These are phyloP conservation scores for Gastrophysa polygoni DNA, from an alignment of 2,888 invertebrate genomes.

Conservation along the genomic window DNA sequence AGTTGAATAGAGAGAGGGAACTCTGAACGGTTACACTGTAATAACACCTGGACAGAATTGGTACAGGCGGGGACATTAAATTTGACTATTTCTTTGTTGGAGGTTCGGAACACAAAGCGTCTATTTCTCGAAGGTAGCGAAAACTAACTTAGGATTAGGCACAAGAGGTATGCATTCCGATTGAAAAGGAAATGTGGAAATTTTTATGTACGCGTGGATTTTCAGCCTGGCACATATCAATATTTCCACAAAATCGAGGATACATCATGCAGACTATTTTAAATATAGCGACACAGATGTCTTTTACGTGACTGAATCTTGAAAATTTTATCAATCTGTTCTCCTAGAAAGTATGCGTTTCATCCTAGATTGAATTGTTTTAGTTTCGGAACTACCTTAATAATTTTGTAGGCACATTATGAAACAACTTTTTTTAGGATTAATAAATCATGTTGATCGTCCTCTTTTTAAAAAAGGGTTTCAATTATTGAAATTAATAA, in stretches of 20 bases:
- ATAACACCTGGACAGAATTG: slow-evolving; percentile 52
- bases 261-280: neutral
- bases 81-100: slow-evolving; percentile 33
- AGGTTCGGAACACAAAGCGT: neutral
- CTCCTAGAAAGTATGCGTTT: neutral
- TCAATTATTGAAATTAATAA: neutral
- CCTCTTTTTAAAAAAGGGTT: neutral
- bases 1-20: slow-evolving; percentile 45
- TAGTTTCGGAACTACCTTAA: too few species aligned
- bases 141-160: slow-evolving; percentile 17
- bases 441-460: neutral
- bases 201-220: neutral
- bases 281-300: neutral
- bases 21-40: slow-evolving; percentile 51
- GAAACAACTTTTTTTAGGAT: too few species aligned
- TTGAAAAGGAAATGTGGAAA: neutral
- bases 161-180: neutral
- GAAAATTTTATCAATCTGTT: neutral
- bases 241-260: neutral
- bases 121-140: slow-evolving; percentile 9
- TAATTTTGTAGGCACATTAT: too few species aligned
- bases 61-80: slow-evolving; percentile 50
- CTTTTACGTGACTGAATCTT: neutral
- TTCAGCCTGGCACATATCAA: neutral
- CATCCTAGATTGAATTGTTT: neutral